Base-by-base conservation (phyloP, 1,140 invertebrate genomes). In the Papilio aristodemus region DNA sequence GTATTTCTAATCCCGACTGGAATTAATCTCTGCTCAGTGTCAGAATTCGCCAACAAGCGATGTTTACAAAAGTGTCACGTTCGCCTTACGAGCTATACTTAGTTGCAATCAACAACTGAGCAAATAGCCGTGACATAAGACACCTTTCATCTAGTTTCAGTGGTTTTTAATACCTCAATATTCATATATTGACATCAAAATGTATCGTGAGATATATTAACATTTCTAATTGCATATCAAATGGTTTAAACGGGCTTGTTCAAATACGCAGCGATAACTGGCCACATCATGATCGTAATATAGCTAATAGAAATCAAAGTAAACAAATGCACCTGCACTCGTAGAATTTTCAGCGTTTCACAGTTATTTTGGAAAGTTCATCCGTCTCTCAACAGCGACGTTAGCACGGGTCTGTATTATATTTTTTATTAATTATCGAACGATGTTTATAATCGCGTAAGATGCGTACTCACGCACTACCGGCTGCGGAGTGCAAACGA, bases 1-100 rank as follows among this genome's bases (percentile, higher is more conserved):
- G 7, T 43, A 69, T 68, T 43, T 70, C 73, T 71, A 67, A 69
- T 70, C 67, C 41, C 68, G 60, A 10, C 19, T 22, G 22, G 11
- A 54, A 54, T 54, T 54, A 25, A 54, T 54, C 19, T 54, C 19
- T 19, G 11, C 8, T 19, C 14, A 19, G 68, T 67, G 60, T 69
- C 59, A 72, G 72, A 81, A 70, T 67, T 76, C 70, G 75, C 74
- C 78, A 84, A 84, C 74, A 67, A 82, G 81, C 78, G 77, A 88
- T 88, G 85, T 87, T 88, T 88, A 88, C 84, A 73, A 84, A 85
- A 84, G 79, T 85, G 86, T 88, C 86, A 88, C 83, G 86, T 87
- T 80, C 80, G 77, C 73, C 75, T 77, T 67, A 66, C 75, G 71
- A 75, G 71, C 71, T 73, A 72, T 78, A 76, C 63, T 71, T 73